phyloP scores from a whole-genome alignment of 2,113 vertebrate species.

The Brachyhypopomus occidentalis region DNA sequence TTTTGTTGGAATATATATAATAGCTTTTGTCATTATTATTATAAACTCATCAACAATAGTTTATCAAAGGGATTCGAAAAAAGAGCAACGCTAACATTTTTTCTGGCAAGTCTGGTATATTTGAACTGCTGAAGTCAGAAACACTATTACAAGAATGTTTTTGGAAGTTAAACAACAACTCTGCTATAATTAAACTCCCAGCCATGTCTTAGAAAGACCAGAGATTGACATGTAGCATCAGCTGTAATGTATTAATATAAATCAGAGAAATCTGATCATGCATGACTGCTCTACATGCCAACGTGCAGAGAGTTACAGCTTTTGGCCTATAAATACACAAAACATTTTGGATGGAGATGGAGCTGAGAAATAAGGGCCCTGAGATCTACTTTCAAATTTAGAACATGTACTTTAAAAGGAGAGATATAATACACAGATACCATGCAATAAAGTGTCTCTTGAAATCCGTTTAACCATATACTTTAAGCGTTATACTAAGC shows the following conservation, averaged over 20 bases:
- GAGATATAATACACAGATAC: background rate
- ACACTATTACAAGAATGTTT: too few species aligned
- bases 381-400: constrained; percentile 5
- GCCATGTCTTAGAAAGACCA: background rate
- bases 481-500: background rate
- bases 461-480: background rate
- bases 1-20: too few species aligned
- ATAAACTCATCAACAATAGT: background rate
- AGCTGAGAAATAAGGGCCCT: background rate
- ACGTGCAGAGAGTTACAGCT: constrained; percentile 8
- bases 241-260: constrained; percentile 62
- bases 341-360: constrained; percentile 27
- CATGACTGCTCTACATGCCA: background rate
- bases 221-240: constrained; percentile 57
- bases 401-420: background rate
- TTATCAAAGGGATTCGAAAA: background rate
- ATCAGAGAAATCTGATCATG: constrained; percentile 39
- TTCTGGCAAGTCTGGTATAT: background rate
- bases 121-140: too few species aligned
- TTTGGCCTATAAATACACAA: constrained; percentile 40
- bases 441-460: background rate
- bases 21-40: background rate
- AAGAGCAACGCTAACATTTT: background rate
- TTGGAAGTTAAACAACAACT: too few species aligned
- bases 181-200: constrained; percentile 1